Base-by-base conservation (phyloP, 1,140 invertebrate species). In the Sinella curviseta region DNA sequence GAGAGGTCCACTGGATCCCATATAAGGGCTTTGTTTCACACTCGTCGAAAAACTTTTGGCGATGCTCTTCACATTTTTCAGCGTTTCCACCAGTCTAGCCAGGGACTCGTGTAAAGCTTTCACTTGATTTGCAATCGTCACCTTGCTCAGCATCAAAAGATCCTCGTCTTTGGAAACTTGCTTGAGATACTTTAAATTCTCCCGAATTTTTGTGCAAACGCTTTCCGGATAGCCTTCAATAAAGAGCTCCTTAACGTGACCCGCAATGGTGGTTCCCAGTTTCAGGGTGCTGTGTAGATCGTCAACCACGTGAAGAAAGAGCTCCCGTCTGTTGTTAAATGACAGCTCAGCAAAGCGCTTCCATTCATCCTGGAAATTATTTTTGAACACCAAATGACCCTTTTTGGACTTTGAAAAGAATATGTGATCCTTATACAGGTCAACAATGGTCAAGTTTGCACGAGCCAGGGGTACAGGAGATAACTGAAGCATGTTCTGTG, bases 151-250 rank as follows among this genome's bases (percentile, higher is more conserved):
- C 1, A 75, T n/a, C 17, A 54, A 3, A 30, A 75, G 74, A 30
- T 75, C 74, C 1, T 75, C 24, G 24, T 54, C 14, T 30, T 75
- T 75, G n/a, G 74, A 36, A 1, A 30, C 39, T 24, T 48, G 4
- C 35, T 75, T 75, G 20, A 75, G 74, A 17, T 75, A 36, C 35
- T 36, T 4, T 14, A 75, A 24, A n/a, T 28, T 54, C 3, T 36
- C 33, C 14, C 28, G 14, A 2, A 75, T 48, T 36, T 54, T 48
- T 1, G 24, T 1, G 14, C 4, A 26, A 39, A 77, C 33, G 31
- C 54, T 77, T 34, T 34, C 76, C 1, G 76, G 76, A 33, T 77
- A 77, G 8, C 76, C 76, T 33, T 30, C n/a, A 26, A 60, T 60
- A 17, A 16, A 60, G 14, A 77, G 33, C 24, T 77, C 76, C 30